Evolutionary conservation across 2,888 invertebrate genomes (phyloP), one percentile per base, ranked within the genome.

Genomic region (Pristionchus arcanus): DNA sequence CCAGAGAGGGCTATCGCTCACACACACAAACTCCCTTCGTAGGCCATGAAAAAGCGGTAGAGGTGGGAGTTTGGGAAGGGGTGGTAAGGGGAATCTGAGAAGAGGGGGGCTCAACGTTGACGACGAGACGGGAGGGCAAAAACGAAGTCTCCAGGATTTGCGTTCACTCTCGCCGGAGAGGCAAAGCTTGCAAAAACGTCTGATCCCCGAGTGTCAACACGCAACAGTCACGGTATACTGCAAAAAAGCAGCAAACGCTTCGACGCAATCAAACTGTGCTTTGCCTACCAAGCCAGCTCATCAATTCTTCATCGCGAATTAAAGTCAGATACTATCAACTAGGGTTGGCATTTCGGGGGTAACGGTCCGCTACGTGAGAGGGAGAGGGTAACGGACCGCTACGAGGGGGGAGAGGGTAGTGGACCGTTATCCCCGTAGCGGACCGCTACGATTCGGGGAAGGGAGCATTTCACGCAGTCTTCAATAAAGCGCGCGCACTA

Each of bases 61-160:
- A 68, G 68, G 68, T 68, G 68, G 68, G 68, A 66, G 66, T 55
- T 55, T 55, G 55, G 42, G 42, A 25, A 59, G 59, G 59, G 59
- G 59, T 59, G 15, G 25, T n/a, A 63, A 28, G 66, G 4, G 66
- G 66, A 68, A 34, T 31, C 31, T 31, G 68, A 68, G 68, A 68
- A n/a, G 63, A 63, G 63, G 63, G 4, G 59, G 63, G 63, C 63
- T 63, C 63, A 63, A 63, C 63, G 63, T 63, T 55, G 21, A 21
- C 63, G 63, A 63, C 63, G 63, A 63, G 63, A 63, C 63, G 7
- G 25, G 25, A n/a, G n/a, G n/a, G 63, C 9, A 49, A 49, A 49
- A 49, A 49, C 7, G 42, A 9, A 49, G 11, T 49, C 42, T 49
- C 42, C 9, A 11, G 7, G 13, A 49, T 3, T 49, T 13, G 42